Evolutionary conservation across 2,888 invertebrate genomes (phyloP).

Genomic region (Hyalella azteca): DNA sequence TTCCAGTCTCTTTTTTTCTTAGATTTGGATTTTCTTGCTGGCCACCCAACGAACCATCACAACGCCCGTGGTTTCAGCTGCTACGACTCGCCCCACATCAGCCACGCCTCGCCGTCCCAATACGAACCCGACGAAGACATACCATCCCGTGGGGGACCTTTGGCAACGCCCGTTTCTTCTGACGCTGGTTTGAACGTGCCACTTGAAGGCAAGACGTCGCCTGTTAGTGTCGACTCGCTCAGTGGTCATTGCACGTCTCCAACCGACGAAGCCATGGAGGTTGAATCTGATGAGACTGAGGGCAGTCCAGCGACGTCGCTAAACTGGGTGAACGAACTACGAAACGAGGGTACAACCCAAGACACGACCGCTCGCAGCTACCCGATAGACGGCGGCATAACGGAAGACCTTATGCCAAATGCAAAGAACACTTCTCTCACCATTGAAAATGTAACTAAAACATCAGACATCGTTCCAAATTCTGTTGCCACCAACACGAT

Average conservation of each 20-base stretch:
- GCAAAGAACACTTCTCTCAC: no score
- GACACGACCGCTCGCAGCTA: no score
- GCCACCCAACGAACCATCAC: background rate
- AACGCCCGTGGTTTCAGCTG: slow-evolving; percentile 2
- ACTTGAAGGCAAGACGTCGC: background rate
- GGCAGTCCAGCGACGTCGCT: background rate
- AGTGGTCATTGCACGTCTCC: background rate
- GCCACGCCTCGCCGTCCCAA: background rate
- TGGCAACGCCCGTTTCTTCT: background rate
- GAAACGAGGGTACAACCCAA: no score
- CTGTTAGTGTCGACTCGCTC: background rate
- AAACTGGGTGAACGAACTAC: background rate
- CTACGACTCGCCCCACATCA: background rate
- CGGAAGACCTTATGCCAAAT: no score
- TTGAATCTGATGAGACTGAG: background rate
- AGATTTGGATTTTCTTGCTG: background rate
- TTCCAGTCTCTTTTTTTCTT: background rate
- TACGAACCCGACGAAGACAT: background rate
- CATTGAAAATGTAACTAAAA: no score
- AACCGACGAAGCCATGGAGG: background rate
- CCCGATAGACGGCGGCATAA: no score
- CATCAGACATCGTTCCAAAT: no score
- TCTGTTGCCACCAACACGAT: no score
- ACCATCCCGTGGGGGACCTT: background rate
- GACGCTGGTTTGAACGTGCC: background rate